These are phyloP conservation scores for Manacus vitellinus DNA, from an alignment of 2,113 vertebrate genomes.

Conservation along the genomic window DNA sequence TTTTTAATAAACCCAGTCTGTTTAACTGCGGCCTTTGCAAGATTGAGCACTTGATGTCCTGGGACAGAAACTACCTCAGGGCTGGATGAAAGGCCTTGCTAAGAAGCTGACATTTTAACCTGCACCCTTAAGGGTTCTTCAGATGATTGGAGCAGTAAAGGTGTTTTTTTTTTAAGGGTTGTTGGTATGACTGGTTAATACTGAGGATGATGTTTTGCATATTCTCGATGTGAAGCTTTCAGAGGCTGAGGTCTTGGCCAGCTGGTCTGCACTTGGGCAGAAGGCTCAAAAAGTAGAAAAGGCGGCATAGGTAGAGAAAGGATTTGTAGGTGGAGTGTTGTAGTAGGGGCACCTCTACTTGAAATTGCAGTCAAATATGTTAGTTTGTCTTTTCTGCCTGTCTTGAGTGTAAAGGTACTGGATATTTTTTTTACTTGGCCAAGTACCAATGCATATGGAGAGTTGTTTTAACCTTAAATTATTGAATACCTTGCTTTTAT, in stretches of 20 bases:
- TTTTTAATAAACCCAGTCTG: neutral
- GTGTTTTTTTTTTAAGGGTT: neutral
- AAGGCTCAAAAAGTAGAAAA: neutral
- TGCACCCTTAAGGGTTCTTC: neutral
- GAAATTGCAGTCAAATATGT: neutral
- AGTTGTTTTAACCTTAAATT: conserved; percentile 22
- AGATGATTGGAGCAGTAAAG: neutral
- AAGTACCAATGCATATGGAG: neutral
- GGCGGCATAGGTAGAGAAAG: neutral
- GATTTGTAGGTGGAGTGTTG: neutral
- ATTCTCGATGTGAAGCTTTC: neutral
- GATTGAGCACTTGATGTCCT: neutral
- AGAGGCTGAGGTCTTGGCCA: neutral
- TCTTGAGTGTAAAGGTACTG: neutral
- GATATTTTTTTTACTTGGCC: neutral
- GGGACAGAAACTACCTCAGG: conserved; percentile 10
- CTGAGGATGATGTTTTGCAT: neutral
- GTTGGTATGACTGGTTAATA: neutral
- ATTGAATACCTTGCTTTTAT: conserved; percentile 6
- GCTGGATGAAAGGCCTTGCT: neutral
- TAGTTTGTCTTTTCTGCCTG: neutral
- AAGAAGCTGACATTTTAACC: neutral
- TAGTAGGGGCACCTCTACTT: neutral
- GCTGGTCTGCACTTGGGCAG: neutral
- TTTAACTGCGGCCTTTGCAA: neutral